Percentiles rank a stretch among this genome's conserved stretches.
phyloP scores from a whole-genome alignment of 2,888 invertebrate genomes.

The Drosophila robusta region DNA sequence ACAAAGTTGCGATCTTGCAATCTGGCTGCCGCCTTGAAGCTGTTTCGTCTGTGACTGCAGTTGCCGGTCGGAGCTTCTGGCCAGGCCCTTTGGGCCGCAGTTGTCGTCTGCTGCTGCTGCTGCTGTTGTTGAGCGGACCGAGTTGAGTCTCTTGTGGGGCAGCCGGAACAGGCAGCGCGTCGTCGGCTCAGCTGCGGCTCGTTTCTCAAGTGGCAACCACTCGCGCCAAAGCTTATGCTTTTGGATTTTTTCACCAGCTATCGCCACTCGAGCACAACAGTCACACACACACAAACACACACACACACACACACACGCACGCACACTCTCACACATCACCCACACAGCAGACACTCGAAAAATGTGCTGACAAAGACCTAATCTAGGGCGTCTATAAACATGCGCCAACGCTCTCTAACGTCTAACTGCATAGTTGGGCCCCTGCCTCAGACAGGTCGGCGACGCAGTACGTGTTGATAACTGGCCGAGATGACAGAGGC shows the following conservation, averaged over 20 bases:
- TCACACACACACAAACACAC: constrained; percentile 39
- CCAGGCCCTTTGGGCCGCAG: no score
- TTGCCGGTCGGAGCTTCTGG: not conserved
- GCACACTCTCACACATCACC: constrained; percentile 17
- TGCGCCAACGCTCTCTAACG: constrained; percentile 46
- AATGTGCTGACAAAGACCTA: constrained; percentile 83
- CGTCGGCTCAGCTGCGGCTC: constrained; percentile 27
- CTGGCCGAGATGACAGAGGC: constrained; percentile 60
- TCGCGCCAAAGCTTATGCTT: constrained; percentile 74
- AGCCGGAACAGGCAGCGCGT: constrained; percentile 46
- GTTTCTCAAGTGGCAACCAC: constrained; percentile 54
- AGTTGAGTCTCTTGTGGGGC: constrained; percentile 33
- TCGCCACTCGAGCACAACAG: constrained; percentile 77
- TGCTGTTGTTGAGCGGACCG: constrained; percentile 21
- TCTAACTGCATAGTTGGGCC: constrained; percentile 71
- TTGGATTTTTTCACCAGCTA: constrained; percentile 74
- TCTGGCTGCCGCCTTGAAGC: constrained; percentile 26
- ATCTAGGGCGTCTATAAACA: constrained; percentile 80
- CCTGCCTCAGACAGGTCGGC: constrained; percentile 70
- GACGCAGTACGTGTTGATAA: constrained; percentile 76
- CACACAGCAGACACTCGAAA: constrained; percentile 74
- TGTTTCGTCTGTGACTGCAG: constrained; percentile 18
- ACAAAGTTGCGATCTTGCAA: constrained; percentile 37
- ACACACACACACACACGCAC: constrained; percentile 30
- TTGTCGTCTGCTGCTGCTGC: constrained; percentile 9